phyloP scores from a whole-genome alignment of 2,797 vertebrate species.

The Sylvia borin region DNA sequence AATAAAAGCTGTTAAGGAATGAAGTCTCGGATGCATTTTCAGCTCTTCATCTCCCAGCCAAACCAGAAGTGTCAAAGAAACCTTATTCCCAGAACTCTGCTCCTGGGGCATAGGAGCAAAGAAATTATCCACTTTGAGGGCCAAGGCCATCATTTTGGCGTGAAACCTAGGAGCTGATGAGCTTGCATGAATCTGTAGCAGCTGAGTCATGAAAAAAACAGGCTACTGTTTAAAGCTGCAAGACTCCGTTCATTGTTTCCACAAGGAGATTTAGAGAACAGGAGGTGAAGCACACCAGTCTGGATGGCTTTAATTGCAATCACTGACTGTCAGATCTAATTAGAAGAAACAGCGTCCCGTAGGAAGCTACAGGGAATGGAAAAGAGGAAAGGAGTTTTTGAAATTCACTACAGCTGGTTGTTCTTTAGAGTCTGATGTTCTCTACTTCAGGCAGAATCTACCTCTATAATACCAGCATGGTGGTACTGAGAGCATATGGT shows the following conservation, averaged over 20 bases:
- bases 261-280: not conserved
- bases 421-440: not conserved
- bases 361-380: not conserved
- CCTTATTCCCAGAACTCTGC: not conserved
- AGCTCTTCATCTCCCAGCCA: not conserved
- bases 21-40: not conserved
- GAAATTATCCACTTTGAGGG: not conserved
- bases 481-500: not conserved
- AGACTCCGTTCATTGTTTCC: not conserved
- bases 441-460: not conserved
- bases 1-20: not conserved
- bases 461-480: not conserved
- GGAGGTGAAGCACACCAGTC: not conserved
- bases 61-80: not conserved
- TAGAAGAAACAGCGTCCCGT: not conserved
- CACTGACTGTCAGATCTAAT: not conserved
- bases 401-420: not conserved
- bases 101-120: not conserved
- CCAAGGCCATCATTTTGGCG: not conserved
- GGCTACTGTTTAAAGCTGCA: not conserved
- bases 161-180: not conserved
- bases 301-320: not conserved
- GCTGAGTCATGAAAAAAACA: not conserved
- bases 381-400: not conserved
- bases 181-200: not conserved